phyloP scores from a whole-genome alignment of 2,797 vertebrate species.

The Pantherophis vulpinus region DNA sequence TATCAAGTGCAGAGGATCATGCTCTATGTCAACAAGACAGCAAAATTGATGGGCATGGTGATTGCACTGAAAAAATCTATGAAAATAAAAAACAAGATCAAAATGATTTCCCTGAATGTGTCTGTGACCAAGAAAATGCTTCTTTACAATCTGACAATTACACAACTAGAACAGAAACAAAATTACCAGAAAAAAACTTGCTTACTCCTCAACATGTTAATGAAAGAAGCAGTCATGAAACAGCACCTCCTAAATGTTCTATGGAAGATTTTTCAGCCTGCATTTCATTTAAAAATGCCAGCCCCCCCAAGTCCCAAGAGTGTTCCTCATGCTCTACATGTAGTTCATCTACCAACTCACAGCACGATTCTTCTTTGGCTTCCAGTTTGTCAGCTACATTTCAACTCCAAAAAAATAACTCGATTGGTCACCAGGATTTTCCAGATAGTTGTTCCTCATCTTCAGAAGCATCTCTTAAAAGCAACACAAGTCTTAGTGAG shows the following conservation, averaged over 20 bases:
- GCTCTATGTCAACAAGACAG: slow-evolving; percentile 29
- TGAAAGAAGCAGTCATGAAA: neutral
- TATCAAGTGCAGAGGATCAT: slow-evolving; percentile 20
- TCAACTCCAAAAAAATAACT: slow-evolving; percentile 30
- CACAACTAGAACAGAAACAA: neutral
- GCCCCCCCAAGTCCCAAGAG: neutral
- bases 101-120: slow-evolving; percentile 2
- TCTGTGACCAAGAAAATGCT: slow-evolving; percentile 18
- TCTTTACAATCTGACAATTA: neutral
- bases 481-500: neutral
- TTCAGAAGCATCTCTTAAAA: slow-evolving; percentile 35
- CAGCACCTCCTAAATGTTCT: slow-evolving; percentile 6
- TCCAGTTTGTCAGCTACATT: slow-evolving; percentile 19
- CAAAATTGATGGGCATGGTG: slow-evolving; percentile 33
- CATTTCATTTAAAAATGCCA: slow-evolving; percentile 42
- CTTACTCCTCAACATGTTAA: slow-evolving; percentile 18
- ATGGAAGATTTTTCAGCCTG: slow-evolving; percentile 4
- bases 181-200: fast-evolving
- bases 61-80: neutral
- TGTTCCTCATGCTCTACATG: slow-evolving; percentile 20
- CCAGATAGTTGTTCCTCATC: neutral
- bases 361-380: slow-evolving; percentile 15
- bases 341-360: slow-evolving; percentile 28
- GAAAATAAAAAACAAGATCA: slow-evolving; percentile 18
- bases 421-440: neutral